Evolutionary conservation across 2,797 vertebrate genomes (phyloP), one percentile per base, ranked within the genome.

Genomic region (Urocyon cinereoargenteus): DNA sequence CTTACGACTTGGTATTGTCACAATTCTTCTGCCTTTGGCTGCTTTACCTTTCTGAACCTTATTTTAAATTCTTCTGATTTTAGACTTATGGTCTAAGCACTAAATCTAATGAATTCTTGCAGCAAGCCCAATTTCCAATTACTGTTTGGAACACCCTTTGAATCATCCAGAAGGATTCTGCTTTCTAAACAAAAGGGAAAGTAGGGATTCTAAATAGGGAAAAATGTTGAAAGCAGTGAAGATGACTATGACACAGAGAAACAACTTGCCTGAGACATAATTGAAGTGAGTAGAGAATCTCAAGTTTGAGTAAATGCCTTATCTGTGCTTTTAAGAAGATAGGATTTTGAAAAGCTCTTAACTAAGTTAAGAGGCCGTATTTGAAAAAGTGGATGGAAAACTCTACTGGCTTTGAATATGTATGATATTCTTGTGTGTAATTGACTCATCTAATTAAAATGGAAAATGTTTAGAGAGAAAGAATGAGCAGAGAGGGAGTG

Each of bases 361-460:
- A 96, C 57, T 94, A 68, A 94, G 59, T 94, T 96, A 97, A 95
- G 97, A 96, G 83, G 49, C 55, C 45, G 86, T 18, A 73, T 93
- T 97, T 91, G 36, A 94, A 96, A 96, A 95, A 77, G 40, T 82
- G 59, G 36, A 53, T 93, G 77, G 89, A 85, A 97, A 94, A 91
- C 15, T 92, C 78, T 77, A 87, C 40, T 92, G 84, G 55, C 86
- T 97, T 97, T 96, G 96, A 93, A 68, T 83, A 91, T 79, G 40
- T 91, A 45, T 96, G 64, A 53, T 95, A 88, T 15, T 96, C 68
- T 94, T 85, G 96, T 94, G 45, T 82, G 86, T 93, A 90, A 94
- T 79, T 93, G 59, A 90, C 75, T 89, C 70, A 18, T 93, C 55
- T 97, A 97, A 97, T 97, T 96, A 95, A 97, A 97, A 88, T 92